Evolutionary conservation across 2,888 invertebrate genomes (phyloP).

Genomic region (Sarcophaga carnaria): DNA sequence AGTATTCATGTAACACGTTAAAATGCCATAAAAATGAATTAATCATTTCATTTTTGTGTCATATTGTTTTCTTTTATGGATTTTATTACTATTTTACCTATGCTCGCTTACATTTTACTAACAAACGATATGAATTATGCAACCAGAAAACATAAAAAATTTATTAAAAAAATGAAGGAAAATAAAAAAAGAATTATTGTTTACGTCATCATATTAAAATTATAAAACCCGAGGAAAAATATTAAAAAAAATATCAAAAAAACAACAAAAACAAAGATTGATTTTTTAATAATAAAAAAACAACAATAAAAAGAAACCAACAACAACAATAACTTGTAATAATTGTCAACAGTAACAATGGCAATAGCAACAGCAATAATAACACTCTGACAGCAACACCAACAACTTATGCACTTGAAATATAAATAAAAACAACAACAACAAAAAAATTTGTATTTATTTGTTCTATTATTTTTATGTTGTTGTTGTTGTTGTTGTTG

Average conservation of each 20-base stretch:
- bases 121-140: too few relatives aligned
- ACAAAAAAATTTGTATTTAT: slow-evolving; percentile 6
- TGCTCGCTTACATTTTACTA: too few relatives aligned
- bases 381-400: slow-evolving; percentile 13
- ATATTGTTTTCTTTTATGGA: too few relatives aligned
- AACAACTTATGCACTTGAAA: too few relatives aligned
- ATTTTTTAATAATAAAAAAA: slow-evolving; percentile 15
- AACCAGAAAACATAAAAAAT: too few relatives aligned
- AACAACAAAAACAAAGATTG: slow-evolving; percentile 1
- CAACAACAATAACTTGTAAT: slow-evolving; percentile 37
- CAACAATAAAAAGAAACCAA: neutral
- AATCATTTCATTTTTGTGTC: too few relatives aligned
- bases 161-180: neutral
- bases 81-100: too few relatives aligned
- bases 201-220: neutral
- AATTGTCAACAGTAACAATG: slow-evolving; percentile 44
- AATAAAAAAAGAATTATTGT: neutral
- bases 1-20: too few relatives aligned
- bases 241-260: neutral
- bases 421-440: too few relatives aligned
- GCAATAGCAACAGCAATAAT: neutral
- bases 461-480: neutral
- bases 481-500: too few relatives aligned
- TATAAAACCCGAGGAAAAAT: neutral
- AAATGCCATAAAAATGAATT: too few relatives aligned